Evolutionary conservation across 2,888 invertebrate genomes (phyloP).

Genomic region (Dorcus hopei): DNA sequence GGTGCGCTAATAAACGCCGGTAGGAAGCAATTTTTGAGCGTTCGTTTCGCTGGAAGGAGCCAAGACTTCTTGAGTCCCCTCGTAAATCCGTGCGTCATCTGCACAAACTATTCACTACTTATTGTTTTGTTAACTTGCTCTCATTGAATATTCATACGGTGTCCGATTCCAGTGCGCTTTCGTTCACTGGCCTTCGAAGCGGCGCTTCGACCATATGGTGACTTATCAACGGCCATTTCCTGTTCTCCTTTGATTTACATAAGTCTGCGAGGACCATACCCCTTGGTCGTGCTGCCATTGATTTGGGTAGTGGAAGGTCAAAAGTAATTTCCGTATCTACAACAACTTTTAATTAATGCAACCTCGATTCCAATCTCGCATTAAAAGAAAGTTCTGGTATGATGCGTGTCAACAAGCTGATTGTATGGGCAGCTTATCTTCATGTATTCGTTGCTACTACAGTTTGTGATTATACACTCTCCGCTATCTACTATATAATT

Average conservation of each 20-base stretch:
- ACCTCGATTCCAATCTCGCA: too few species aligned
- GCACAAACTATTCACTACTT: slow-evolving; percentile 24
- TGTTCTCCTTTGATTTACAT: slow-evolving; percentile 32
- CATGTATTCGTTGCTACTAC: too few species aligned
- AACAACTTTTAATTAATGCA: not conserved
- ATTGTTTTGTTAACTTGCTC: slow-evolving; percentile 30
- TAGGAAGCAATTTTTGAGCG: not conserved
- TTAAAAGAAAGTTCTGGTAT: too few species aligned
- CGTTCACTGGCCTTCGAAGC: slow-evolving; percentile 28
- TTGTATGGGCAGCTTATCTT: too few species aligned
- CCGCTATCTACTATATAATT: too few species aligned
- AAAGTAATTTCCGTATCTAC: not conserved
- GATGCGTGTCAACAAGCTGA: too few species aligned
- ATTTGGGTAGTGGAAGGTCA: not conserved
- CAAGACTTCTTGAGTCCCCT: slow-evolving; percentile 2
- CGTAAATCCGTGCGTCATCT: slow-evolving; percentile 12
- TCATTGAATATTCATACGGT: slow-evolving; percentile 31
- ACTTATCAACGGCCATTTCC: slow-evolving; percentile 32
- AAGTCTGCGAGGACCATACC: slow-evolving; percentile 3
- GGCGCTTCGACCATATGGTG: slow-evolving; percentile 33
- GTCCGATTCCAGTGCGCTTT: slow-evolving; percentile 24
- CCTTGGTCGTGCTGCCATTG: too few species aligned
- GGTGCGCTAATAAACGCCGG: too few species aligned
- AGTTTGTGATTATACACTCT: too few species aligned
- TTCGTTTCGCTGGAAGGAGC: not conserved